A percentile compares a stretch with the other conserved stretches of the same genome.
Conservation (phyloP, 2,888 invertebrate species). For the Cynaeus angustus region DNA sequence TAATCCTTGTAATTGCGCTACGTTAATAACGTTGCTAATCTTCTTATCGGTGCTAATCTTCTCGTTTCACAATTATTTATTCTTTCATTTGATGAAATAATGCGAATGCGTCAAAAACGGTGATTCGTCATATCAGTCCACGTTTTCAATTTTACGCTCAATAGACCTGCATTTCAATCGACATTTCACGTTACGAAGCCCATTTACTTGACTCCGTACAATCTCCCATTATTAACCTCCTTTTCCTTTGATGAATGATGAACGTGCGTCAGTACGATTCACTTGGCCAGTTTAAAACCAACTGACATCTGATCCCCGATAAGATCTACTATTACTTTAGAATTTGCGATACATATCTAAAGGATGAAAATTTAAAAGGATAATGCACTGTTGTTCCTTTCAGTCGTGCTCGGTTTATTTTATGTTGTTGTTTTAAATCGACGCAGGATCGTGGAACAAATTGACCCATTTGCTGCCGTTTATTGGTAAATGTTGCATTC, state of each 20-base stretch:
- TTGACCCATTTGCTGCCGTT: slow-evolving; percentile 18
- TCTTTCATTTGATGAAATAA: slow-evolving; percentile 31
- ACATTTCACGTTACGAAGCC: slow-evolving; percentile 60
- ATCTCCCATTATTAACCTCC: slow-evolving; percentile 54
- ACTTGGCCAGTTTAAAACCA: slow-evolving; percentile 60
- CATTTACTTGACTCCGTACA: slow-evolving; percentile 59
- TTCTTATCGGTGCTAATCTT: not conserved
- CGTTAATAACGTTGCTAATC: slow-evolving; percentile 5
- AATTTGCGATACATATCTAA: slow-evolving; percentile 54
- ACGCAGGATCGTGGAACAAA: slow-evolving; percentile 30
- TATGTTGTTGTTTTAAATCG: slow-evolving; percentile 16
- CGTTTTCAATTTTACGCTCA: slow-evolving; percentile 68
- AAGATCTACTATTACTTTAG: slow-evolving; percentile 56
- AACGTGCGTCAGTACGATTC: slow-evolving; percentile 52
- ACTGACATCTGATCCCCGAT: slow-evolving; percentile 61
- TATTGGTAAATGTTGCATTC: slow-evolving; percentile 44
- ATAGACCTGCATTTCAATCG: slow-evolving; percentile 63
- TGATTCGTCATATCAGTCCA: slow-evolving; percentile 65
- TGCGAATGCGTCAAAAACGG: slow-evolving; percentile 49
- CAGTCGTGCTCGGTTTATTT: not conserved
- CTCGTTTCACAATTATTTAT: slow-evolving; percentile 1
- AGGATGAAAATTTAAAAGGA: slow-evolving; percentile 41
- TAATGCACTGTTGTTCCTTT: not conserved
- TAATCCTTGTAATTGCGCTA: slow-evolving; percentile 18
- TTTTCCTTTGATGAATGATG: slow-evolving; percentile 56